phyloP scores from a whole-genome alignment of 2,797 vertebrate species.

The Sebastes baramenuke region DNA sequence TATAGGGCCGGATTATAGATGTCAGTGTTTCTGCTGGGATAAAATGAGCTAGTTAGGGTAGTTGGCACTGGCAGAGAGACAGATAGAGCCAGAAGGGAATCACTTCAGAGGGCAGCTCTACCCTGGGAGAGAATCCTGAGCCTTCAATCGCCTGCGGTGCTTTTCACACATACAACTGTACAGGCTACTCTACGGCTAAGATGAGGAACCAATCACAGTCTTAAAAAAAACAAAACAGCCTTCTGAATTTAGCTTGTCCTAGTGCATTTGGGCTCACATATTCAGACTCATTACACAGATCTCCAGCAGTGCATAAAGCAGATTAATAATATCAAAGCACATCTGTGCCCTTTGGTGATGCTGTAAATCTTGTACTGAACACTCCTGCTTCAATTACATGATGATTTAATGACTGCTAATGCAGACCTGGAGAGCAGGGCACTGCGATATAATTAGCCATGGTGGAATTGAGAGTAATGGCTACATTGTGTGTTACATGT shows the following conservation, averaged over 20 bases:
- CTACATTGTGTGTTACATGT: constrained; percentile 32
- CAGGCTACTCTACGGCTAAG: background rate
- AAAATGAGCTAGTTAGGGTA: constrained; percentile 19
- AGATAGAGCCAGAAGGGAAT: constrained; percentile 12
- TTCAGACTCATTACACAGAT: constrained; percentile 57
- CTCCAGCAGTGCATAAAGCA: constrained; percentile 56
- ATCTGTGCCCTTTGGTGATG: constrained; percentile 62
- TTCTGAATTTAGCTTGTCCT: background rate
- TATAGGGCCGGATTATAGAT: constrained; percentile 23
- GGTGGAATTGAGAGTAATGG: constrained; percentile 31
- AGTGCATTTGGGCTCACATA: constrained; percentile 19
- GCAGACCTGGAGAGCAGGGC: constrained; percentile 49
- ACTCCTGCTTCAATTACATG: constrained; percentile 53
- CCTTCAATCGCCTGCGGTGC: background rate
- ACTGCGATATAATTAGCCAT: constrained; percentile 50
- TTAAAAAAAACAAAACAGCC: background rate
- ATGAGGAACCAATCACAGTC: constrained; percentile 25
- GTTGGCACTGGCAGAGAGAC: background rate
- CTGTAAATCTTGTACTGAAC: constrained; percentile 58
- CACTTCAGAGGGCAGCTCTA: constrained; percentile 9
- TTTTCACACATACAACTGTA: background rate
- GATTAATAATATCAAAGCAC: constrained; percentile 72
- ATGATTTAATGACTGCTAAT: constrained; percentile 67
- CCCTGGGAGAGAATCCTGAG: constrained; percentile 10
- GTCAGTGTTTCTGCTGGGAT: constrained; percentile 9